These are phyloP conservation scores for Chaetodon auriga DNA, from an alignment of 2,113 vertebrate genomes.

Conservation along the genomic window DNA sequence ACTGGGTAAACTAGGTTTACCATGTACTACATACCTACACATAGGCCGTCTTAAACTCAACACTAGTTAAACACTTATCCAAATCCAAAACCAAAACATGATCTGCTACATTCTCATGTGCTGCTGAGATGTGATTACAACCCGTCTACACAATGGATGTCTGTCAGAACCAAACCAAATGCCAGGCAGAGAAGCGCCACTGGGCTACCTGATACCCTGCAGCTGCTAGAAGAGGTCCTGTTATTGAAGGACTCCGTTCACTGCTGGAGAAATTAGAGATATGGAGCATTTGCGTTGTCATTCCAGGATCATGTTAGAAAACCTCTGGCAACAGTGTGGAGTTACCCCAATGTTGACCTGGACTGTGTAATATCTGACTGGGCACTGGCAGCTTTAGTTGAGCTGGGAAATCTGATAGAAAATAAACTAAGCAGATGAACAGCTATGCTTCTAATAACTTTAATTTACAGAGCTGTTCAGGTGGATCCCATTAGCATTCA, in stretches of 20 bases:
- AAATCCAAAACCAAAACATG: constrained; percentile 47
- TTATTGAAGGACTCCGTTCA: constrained; percentile 52
- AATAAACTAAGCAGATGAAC: background rate
- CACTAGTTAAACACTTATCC: background rate
- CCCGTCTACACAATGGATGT: constrained; percentile 66
- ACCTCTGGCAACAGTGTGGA: constrained; percentile 30
- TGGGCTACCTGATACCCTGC: constrained; percentile 69
- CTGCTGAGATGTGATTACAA: constrained; percentile 43
- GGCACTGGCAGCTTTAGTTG: background rate
- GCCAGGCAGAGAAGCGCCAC: constrained; percentile 38
- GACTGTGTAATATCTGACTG: constrained; percentile 14
- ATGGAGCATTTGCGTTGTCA: constrained; percentile 45
- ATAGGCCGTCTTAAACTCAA: constrained; percentile 1
- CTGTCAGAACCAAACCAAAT: constrained; percentile 71
- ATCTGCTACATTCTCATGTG: constrained; percentile 25
- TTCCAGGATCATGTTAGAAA: constrained; percentile 41
- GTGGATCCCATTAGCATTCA: background rate
- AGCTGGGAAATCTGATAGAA: constrained; percentile 10
- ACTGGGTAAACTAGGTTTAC: background rate
- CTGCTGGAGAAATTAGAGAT: constrained; percentile 22
- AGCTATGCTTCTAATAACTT: background rate
- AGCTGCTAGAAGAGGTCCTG: constrained; percentile 69
- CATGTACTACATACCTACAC: background rate
- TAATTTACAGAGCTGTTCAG: background rate
- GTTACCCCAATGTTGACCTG: constrained; percentile 43